Percentiles rank a stretch among this genome's conserved stretches.
Evolutionary conservation across 2,888 invertebrate genomes (phyloP).

Genomic region (Plagodis pulveraria): DNA sequence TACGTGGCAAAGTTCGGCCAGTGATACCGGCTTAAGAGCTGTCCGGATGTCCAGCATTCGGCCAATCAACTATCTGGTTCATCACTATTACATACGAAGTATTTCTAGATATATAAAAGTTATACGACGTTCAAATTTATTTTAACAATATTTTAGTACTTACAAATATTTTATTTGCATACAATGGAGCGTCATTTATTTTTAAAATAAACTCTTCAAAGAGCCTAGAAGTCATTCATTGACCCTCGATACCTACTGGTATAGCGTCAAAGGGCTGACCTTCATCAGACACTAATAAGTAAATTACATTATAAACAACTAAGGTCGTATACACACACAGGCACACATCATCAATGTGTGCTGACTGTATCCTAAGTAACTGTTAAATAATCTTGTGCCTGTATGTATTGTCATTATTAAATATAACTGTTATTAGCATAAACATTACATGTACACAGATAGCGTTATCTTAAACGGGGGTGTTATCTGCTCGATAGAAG

Average conservation of each 20-base stretch:
- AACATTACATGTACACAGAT: slow-evolving; percentile 44
- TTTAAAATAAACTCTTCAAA: too few relatives aligned
- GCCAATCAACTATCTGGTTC: too few relatives aligned
- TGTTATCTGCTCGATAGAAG: slow-evolving; percentile 73
- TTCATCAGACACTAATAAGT: slow-evolving; percentile 41
- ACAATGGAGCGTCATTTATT: too few relatives aligned
- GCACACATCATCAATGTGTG: slow-evolving; percentile 38
- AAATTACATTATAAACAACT: slow-evolving; percentile 48
- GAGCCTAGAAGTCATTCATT: neutral
- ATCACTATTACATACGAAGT: too few relatives aligned
- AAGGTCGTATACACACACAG: slow-evolving; percentile 41
- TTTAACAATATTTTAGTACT: too few relatives aligned
- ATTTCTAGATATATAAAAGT: too few relatives aligned
- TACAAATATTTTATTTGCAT: too few relatives aligned
- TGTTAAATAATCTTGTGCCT: slow-evolving; percentile 18
- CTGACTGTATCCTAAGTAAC: slow-evolving; percentile 29
- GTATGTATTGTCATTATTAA: slow-evolving; percentile 24
- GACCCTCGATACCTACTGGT: slow-evolving; percentile 28
- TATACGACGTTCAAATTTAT: too few relatives aligned
- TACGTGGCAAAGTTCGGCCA: too few relatives aligned
- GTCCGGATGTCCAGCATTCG: too few relatives aligned
- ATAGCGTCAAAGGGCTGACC: slow-evolving; percentile 35
- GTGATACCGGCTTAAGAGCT: too few relatives aligned
- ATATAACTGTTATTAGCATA: slow-evolving; percentile 41
- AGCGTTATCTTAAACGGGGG: slow-evolving; percentile 64